A percentile compares a stretch with the other conserved stretches of the same genome.
Conservation (phyloP, 2,113 vertebrate genomes). For the Picathartes gymnocephalus region DNA sequence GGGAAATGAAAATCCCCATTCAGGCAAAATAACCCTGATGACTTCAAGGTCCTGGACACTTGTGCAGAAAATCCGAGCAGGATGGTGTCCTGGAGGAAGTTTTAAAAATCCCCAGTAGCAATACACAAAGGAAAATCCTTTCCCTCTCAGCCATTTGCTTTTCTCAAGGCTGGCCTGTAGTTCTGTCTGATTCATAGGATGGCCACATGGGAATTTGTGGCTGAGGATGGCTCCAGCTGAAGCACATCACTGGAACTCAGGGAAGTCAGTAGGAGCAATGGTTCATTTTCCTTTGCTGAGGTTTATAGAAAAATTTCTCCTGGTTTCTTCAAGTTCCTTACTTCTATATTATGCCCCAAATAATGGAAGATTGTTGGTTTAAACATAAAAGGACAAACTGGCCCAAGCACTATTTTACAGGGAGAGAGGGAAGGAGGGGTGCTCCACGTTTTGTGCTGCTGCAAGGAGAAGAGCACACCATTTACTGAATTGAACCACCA, state of each 20-base stretch:
- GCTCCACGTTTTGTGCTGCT: not conserved
- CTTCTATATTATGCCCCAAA: not conserved
- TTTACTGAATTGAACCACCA: not conserved
- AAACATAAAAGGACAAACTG: not conserved
- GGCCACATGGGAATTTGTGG: accelerated
- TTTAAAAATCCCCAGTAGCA: not conserved
- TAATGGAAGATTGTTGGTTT: not conserved
- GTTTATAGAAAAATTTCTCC: not conserved
- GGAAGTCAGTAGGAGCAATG: not conserved
- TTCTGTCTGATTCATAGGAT: not conserved
- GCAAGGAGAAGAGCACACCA: not conserved
- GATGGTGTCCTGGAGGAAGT: not conserved
- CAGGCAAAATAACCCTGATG: not conserved
- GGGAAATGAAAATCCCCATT: not conserved
- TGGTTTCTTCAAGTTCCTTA: not conserved
- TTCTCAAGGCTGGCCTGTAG: not conserved
- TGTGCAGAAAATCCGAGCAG: accelerated
- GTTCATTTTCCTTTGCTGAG: not conserved
- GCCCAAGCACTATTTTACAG: not conserved
- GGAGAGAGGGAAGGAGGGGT: too few relatives aligned
- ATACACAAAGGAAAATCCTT: not conserved
- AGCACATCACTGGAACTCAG: not conserved
- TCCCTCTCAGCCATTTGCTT: not conserved
- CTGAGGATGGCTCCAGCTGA: not conserved
- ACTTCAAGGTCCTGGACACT: not conserved